These are phyloP conservation scores for Ara ararauna DNA, from an alignment of 2,797 vertebrate species.

Conservation along the genomic window DNA sequence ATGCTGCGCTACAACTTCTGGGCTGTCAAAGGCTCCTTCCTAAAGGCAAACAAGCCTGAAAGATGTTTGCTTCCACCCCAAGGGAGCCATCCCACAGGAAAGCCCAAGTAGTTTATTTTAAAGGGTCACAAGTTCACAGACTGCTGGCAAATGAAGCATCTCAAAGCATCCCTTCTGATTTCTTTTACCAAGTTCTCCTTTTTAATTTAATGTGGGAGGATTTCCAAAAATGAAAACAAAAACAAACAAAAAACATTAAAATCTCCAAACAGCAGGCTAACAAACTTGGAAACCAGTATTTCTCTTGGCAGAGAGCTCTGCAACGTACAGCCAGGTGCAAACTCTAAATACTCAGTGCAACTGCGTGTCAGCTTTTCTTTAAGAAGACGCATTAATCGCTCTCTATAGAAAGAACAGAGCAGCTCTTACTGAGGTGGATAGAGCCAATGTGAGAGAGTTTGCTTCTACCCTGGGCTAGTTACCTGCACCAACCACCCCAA, in stretches of 20 bases:
- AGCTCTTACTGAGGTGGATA: not conserved
- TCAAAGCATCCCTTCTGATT: conserved; percentile 35
- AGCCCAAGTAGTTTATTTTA: conserved; percentile 18
- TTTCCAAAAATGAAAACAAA: not conserved
- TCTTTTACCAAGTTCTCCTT: conserved; percentile 1
- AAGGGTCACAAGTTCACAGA: conserved; percentile 57
- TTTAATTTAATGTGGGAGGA: conserved; percentile 45
- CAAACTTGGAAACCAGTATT: conserved; percentile 23
- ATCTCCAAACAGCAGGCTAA: conserved; percentile 28
- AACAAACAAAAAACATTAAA: not conserved
- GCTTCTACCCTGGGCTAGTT: not conserved
- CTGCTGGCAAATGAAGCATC: conserved; percentile 37
- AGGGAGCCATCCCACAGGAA: conserved; percentile 10
- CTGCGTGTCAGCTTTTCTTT: conserved; percentile 24
- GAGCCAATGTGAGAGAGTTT: not conserved
- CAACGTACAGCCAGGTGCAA: conserved; percentile 33
- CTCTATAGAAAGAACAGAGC: not conserved
- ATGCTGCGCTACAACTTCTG: conserved; percentile 6
- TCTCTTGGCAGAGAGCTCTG: conserved; percentile 42
- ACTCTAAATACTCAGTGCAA: not conserved
- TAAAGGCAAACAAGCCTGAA: conserved; percentile 5
- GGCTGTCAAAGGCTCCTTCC: conserved; percentile 34
- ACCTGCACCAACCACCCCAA: not conserved
- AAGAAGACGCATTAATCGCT: not conserved
- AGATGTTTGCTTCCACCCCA: not conserved